Base-by-base conservation (phyloP, 2,888 invertebrate genomes). In the Pyrrhia umbra region DNA sequence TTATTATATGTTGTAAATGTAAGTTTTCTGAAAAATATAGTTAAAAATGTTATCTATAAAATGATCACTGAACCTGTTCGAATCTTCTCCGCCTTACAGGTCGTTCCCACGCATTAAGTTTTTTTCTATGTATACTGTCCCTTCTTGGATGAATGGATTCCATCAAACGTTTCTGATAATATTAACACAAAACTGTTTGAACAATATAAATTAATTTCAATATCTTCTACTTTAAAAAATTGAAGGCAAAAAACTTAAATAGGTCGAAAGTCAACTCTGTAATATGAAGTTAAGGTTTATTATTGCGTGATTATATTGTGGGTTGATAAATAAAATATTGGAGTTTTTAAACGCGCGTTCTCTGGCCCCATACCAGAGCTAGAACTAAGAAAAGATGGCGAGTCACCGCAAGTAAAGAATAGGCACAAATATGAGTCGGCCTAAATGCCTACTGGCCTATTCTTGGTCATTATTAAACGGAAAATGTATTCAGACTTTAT, bases 381-480 rank as follows among this genome's bases (percentile, higher is more conserved):
- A 70, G 58, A 65, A 56, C 63, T 68, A 64, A 63, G 59, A 43
- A 72, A 71, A 77, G 50, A 62, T 67, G 63, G 52, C 61, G 56
- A 77, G 65, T 77, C 74, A 77, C 64, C 40, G 46, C 34, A 47
- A 55, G 54, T 62, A 70, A 61, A 54, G 74, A 77, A 77, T 54
- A 55, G 57, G 54, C 62, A 27, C 39, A 72, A 72, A 75, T 60
- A 34, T 42, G 30, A 55, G 47, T 2, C 59, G 74, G 52, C 68
- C 80, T 64, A 62, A 60, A 68, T 69, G 60, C 37, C 18, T 43
- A 42, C 54, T 61, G 57, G 37, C 13, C 45, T 49, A 50, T 47
- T 50, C 55, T 15, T 6, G 25, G 51, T 54, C 60, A 50, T 62
- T 45, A 61, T 68, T 68, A 47, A 54, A 75, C 47, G n/a, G 47